A percentile compares a stretch with the other conserved stretches of the same genome.
Evolutionary conservation across 2,797 vertebrate genomes (phyloP).

Genomic region (Crocidura indochinensis): DNA sequence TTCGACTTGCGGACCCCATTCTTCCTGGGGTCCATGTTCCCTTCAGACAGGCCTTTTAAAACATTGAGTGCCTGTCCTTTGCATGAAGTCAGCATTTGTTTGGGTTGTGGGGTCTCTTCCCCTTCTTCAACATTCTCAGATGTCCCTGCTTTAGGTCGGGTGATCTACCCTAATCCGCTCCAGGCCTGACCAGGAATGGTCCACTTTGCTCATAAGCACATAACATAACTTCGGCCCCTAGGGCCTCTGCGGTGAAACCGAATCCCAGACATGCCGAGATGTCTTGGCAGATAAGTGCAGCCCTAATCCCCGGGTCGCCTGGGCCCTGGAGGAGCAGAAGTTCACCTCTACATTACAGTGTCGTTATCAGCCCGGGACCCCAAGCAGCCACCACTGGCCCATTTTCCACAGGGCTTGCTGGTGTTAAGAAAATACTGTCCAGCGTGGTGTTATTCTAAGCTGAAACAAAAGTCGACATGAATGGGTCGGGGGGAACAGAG

Average conservation of each 20-base stretch:
- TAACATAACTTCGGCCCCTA: slow-evolving; percentile 91
- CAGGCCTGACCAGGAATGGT: slow-evolving; percentile 93
- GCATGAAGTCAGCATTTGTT: slow-evolving; percentile 90
- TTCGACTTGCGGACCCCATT: slow-evolving; percentile 81
- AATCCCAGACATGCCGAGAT: slow-evolving; percentile 96
- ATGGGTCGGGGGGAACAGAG: slow-evolving; percentile 92
- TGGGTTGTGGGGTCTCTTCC: slow-evolving; percentile 93
- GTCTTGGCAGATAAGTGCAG: slow-evolving; percentile 95
- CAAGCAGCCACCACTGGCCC: slow-evolving; percentile 88
- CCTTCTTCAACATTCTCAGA: slow-evolving; percentile 97
- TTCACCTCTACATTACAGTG: slow-evolving; percentile 97
- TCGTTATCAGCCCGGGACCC: slow-evolving; percentile 94
- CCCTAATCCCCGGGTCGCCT: slow-evolving; percentile 94
- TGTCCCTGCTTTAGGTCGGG: slow-evolving; percentile 93
- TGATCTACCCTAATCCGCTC: slow-evolving; percentile 97
- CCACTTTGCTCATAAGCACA: slow-evolving; percentile 92
- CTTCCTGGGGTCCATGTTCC: slow-evolving; percentile 85
- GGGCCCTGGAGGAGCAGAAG: slow-evolving; percentile 93
- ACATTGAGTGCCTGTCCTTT: slow-evolving; percentile 84
- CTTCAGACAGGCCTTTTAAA: slow-evolving; percentile 86
- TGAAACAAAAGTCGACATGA: slow-evolving; percentile 94
- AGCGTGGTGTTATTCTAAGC: slow-evolving; percentile 93
- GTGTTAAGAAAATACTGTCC: slow-evolving; percentile 92
- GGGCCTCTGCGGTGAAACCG: slow-evolving; percentile 94
- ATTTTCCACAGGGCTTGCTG: slow-evolving; percentile 89